Percentiles rank a stretch among this genome's conserved stretches.
Evolutionary conservation across 2,113 vertebrate species (phyloP).

Genomic region (Xiphorhynchus elegans): DNA sequence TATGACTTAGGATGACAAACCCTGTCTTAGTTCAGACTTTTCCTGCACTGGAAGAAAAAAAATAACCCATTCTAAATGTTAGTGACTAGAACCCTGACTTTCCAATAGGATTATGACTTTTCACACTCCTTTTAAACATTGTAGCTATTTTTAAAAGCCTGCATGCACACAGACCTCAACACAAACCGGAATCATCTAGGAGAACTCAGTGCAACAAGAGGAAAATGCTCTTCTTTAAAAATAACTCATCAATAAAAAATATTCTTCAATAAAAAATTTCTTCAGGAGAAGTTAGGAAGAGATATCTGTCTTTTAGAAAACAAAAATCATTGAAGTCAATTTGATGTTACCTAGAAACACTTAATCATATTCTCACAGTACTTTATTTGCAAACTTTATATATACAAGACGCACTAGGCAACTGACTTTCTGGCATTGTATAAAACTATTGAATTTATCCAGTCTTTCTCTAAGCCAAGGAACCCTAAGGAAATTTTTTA

Average conservation of each 20-base stretch:
- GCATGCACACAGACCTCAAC: not conserved
- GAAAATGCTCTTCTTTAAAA: not conserved
- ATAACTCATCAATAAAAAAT: not conserved
- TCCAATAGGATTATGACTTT: not conserved
- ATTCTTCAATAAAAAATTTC: not conserved
- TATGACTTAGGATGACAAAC: not conserved
- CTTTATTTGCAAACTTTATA: not conserved
- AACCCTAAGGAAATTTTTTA: constrained; percentile 12
- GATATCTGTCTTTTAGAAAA: not conserved
- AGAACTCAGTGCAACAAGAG: not conserved
- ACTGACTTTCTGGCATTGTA: not conserved
- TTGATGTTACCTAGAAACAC: not conserved
- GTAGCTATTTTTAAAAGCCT: not conserved
- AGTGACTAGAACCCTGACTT: not conserved
- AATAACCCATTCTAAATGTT: not conserved
- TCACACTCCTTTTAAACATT: not conserved
- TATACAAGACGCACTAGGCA: not conserved
- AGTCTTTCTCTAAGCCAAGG: not conserved
- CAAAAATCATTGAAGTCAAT: not conserved
- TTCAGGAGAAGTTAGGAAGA: not conserved
- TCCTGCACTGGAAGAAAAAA: not conserved
- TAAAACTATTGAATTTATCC: not conserved
- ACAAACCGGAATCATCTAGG: not conserved
- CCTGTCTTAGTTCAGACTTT: not conserved
- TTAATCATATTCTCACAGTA: not conserved